A percentile compares a stretch with the other conserved stretches of the same genome.
Conservation (phyloP, 2,888 invertebrate genomes). For the Diaperis boleti region DNA sequence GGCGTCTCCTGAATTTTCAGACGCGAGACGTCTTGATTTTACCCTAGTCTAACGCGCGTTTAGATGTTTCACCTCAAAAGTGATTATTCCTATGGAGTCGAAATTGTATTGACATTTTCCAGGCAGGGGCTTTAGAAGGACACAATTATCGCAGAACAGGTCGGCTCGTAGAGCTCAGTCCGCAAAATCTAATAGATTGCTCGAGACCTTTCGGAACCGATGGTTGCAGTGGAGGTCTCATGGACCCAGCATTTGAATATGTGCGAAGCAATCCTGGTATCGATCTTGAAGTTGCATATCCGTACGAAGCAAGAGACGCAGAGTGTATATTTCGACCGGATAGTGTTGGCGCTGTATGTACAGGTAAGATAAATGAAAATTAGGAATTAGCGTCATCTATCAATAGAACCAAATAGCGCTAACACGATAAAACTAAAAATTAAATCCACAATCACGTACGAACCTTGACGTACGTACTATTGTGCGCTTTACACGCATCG, state of each 20-base stretch:
- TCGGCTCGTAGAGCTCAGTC: slow-evolving; percentile 68
- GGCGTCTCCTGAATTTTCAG: no score
- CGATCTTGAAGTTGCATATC: slow-evolving; percentile 69
- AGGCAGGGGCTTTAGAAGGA: slow-evolving; percentile 73
- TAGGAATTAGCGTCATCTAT: no score
- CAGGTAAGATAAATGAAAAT: no score
- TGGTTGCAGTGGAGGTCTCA: slow-evolving; percentile 70
- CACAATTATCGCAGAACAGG: slow-evolving; percentile 69
- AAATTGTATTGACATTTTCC: no score
- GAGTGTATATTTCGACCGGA: slow-evolving; percentile 54
- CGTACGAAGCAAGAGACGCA: slow-evolving; percentile 62
- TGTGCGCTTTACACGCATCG: no score
- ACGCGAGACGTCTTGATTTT: no score
- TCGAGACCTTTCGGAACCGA: slow-evolving; percentile 67
- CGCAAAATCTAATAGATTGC: slow-evolving; percentile 72
- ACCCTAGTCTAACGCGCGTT: no score
- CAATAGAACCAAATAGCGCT: neutral
- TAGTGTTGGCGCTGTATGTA: slow-evolving; percentile 51
- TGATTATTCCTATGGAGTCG: no score
- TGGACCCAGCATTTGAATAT: slow-evolving; percentile 69
- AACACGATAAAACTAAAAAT: no score
- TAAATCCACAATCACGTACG: no score
- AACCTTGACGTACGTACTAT: no score
- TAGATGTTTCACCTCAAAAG: no score
- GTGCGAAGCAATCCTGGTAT: slow-evolving; percentile 69